Conservation (phyloP, 2,797 vertebrate genomes). For the Myripristis murdjan region DNA sequence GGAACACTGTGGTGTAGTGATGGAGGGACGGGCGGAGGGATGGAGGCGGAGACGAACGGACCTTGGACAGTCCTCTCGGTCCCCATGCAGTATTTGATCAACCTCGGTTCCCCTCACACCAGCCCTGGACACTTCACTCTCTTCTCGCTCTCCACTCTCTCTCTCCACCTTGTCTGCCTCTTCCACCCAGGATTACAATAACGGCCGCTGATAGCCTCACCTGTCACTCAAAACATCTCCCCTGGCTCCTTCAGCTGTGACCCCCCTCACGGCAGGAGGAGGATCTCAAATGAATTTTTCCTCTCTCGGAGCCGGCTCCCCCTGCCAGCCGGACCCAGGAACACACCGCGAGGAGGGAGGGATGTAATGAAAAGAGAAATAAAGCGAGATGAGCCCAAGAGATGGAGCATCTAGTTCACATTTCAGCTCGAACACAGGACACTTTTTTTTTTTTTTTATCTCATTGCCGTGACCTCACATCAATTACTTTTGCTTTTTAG, state of each 20-base stretch:
- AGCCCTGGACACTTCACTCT: conserved; percentile 64
- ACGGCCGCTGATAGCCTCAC: conserved; percentile 47
- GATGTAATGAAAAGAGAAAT: conserved; percentile 24
- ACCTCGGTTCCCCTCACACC: conserved; percentile 69
- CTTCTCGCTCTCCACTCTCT: conserved; percentile 37
- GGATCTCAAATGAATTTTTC: conserved; percentile 29
- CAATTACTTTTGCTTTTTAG: conserved; percentile 41
- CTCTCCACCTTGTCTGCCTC: conserved; percentile 54
- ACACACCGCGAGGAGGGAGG: conserved; percentile 35
- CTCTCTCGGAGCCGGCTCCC: conserved; percentile 40
- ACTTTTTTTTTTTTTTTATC: neutral
- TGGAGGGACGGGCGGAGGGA: conserved; percentile 40
- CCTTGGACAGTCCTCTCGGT: conserved; percentile 54
- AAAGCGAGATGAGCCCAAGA: conserved; percentile 51
- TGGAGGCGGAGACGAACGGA: conserved; percentile 44
- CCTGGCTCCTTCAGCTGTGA: conserved; percentile 31
- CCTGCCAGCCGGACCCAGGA: conserved; percentile 32
- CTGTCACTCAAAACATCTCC: conserved; percentile 39
- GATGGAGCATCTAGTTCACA: neutral
- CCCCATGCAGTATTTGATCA: conserved; percentile 65
- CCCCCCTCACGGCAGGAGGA: conserved; percentile 20
- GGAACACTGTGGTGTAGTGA: conserved; percentile 98
- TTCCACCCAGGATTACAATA: conserved; percentile 53
- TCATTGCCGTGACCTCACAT: conserved; percentile 44
- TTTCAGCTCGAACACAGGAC: neutral